Evolutionary conservation across 2,797 vertebrate species (phyloP).

Genomic region (Myotis findleyi): DNA sequence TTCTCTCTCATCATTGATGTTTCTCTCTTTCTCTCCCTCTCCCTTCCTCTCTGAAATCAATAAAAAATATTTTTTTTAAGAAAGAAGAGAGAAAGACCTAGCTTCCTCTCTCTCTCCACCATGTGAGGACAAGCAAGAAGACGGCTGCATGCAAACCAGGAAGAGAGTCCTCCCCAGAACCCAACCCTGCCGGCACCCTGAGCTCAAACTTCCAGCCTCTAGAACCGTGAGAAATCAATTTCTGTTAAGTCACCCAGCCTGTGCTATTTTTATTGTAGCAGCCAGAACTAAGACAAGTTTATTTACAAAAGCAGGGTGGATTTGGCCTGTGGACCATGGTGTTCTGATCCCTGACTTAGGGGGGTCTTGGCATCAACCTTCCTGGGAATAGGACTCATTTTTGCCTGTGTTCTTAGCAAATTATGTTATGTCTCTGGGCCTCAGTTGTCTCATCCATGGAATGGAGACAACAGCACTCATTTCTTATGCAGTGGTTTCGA

Average conservation of each 20-base stretch:
- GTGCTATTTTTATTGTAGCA: neutral
- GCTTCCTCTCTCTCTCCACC: neutral
- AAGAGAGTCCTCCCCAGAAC: neutral
- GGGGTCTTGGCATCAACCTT: neutral
- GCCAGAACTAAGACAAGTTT: neutral
- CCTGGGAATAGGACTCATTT: neutral
- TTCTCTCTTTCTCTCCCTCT: no score
- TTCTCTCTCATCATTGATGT: no score
- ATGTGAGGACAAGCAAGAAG: rapidly evolving
- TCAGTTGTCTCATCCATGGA: neutral
- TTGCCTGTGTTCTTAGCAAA: neutral
- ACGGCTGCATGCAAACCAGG: neutral
- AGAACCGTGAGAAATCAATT: neutral
- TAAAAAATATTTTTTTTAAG: no score
- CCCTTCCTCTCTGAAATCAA: no score
- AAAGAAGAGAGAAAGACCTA: neutral
- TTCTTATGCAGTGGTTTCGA: neutral
- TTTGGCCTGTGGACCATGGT: neutral
- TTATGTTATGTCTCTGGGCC: neutral
- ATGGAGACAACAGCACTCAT: rapidly evolving
- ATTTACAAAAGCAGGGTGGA: neutral
- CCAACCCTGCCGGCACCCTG: neutral
- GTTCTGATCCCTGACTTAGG: neutral
- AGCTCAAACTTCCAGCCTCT: neutral
- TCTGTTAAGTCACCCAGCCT: neutral